Conservation (phyloP, 2,797 vertebrate species). For the Arnoldichthys spilopterus region DNA sequence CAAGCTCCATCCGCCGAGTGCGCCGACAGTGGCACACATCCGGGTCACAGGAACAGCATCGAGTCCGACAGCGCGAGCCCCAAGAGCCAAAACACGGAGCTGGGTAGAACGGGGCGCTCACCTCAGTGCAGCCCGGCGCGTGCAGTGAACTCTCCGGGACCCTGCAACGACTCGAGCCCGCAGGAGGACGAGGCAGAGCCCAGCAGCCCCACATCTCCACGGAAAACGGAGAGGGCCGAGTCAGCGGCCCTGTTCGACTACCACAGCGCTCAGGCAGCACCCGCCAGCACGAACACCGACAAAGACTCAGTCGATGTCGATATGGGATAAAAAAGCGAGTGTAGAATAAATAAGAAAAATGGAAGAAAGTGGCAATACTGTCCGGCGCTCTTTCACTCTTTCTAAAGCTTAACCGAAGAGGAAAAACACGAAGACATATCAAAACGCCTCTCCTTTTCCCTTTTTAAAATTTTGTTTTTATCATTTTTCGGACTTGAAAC, state of each 20-base stretch:
- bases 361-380: conserved; percentile 36
- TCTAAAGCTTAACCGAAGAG: conserved; percentile 71
- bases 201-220: not conserved
- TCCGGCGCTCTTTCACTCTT: conserved; percentile 59
- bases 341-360: not conserved
- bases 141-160: conserved; percentile 72
- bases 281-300: conserved; percentile 73
- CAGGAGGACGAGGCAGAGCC: conserved; percentile 67
- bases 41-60: conserved; percentile 68
- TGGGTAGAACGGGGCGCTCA: conserved; percentile 68
- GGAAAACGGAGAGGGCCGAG: conserved; percentile 69
- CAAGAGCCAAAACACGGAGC: conserved; percentile 61
- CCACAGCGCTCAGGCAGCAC: conserved; percentile 70
- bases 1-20: conserved; percentile 72
- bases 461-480: conserved; percentile 47
- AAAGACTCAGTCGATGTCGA: conserved; percentile 86
- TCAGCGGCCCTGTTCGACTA: conserved; percentile 73
- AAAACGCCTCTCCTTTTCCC: conserved; percentile 56
- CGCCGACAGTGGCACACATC: conserved; percentile 58
- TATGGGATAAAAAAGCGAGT: conserved; percentile 81
- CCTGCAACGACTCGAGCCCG: conserved; percentile 71
- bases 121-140: conserved; percentile 71
- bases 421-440: conserved; percentile 66
- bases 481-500: conserved; percentile 63
- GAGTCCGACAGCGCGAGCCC: conserved; percentile 63